These are phyloP conservation scores for Lasioglossum lativentre DNA, from an alignment of 2,888 invertebrate species.

Conservation along the genomic window DNA sequence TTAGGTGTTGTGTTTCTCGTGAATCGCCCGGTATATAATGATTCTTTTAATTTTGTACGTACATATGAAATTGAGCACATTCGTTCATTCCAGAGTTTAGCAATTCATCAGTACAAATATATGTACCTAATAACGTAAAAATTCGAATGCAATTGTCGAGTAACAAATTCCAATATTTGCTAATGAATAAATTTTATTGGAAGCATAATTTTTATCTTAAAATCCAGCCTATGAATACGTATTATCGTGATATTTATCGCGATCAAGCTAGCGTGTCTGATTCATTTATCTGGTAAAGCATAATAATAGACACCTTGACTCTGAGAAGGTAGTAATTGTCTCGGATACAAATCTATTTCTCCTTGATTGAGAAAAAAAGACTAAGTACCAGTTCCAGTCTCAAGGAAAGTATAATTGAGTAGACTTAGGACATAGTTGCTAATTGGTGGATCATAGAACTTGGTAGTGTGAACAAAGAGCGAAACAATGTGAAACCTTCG, in stretches of 20 bases:
- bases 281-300: neutral
- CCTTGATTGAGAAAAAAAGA: neutral
- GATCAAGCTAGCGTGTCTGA: neutral
- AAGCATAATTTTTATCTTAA: too few species aligned
- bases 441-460: neutral
- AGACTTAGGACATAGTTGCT: neutral
- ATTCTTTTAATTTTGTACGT: too few species aligned
- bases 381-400: neutral
- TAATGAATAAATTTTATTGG: too few species aligned
- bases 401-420: neutral
- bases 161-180: too few species aligned
- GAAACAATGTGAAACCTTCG: neutral
- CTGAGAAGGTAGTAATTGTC: neutral
- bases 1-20: too few species aligned
- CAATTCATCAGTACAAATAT: too few species aligned
- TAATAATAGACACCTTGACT: neutral
- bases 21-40: too few species aligned
- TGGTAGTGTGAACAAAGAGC: neutral
- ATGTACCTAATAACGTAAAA: too few species aligned
- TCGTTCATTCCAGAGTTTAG: too few species aligned
- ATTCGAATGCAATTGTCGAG: too few species aligned
- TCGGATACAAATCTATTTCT: neutral
- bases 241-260: neutral
- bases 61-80: too few species aligned
- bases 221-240: too few species aligned